A percentile compares a stretch with the other conserved stretches of the same genome.
These are phyloP conservation scores for Camptogramma bilineatum DNA, from an alignment of 2,888 invertebrate species.

Conservation along the genomic window DNA sequence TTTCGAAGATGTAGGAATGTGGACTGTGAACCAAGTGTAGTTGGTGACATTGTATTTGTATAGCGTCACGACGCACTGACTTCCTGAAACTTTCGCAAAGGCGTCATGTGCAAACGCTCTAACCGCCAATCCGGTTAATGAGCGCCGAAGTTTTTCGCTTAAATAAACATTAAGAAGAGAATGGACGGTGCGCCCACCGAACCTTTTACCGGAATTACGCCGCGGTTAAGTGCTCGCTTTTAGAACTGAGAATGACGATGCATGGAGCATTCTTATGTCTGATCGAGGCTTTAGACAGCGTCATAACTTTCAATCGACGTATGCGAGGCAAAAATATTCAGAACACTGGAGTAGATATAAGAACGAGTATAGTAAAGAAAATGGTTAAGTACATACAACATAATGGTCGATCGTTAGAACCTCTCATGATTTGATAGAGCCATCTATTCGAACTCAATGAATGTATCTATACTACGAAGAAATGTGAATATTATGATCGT, in stretches of 20 bases:
- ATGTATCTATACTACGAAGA: not conserved
- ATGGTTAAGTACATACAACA: not conserved
- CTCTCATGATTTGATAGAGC: conserved; percentile 2
- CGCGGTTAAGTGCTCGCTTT: conserved; percentile 73
- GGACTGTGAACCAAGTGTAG: not conserved
- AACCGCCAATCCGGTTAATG: conserved; percentile 77
- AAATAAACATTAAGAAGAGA: conserved; percentile 80
- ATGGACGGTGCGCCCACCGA: conserved; percentile 65
- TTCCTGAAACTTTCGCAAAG: conserved; percentile 2
- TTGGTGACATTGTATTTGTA: not conserved
- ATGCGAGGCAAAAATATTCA: not conserved
- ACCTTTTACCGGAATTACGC: conserved; percentile 81
- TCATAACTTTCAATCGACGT: conserved; percentile 12
- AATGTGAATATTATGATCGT: not conserved
- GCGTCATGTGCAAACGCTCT: conserved; percentile 22
- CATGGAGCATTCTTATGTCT: conserved; percentile 48
- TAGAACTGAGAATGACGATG: conserved; percentile 59
- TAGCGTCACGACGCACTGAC: not conserved
- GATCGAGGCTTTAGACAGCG: conserved; percentile 24
- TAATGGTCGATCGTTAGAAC: not conserved
- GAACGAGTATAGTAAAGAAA: conserved; percentile 4
- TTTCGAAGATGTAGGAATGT: no score
- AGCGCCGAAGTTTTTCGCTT: conserved; percentile 78
- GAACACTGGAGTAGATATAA: conserved; percentile 2
- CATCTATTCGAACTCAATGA: conserved; percentile 1